Conservation (phyloP, 2,888 invertebrate species). For the Tetranychus piercei region DNA sequence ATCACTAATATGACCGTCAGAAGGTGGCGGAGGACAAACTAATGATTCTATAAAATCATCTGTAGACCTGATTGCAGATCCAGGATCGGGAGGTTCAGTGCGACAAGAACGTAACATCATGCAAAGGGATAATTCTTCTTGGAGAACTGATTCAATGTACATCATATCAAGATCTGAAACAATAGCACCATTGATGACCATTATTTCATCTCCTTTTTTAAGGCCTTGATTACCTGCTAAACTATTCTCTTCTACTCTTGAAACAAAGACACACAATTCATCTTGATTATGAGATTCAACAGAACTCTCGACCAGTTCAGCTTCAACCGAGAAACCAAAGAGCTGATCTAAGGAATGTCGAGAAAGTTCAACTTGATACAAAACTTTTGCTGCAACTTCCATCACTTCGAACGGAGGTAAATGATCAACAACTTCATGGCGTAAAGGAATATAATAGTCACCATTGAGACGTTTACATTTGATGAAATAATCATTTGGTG, state of each 20-base stretch:
- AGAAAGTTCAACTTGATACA: conserved; percentile 85
- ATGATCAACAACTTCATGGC: conserved; percentile 80
- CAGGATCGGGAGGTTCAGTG: conserved; percentile 40
- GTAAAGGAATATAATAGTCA: conserved; percentile 62
- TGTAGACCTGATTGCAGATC: conserved; percentile 39
- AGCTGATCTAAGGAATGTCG: conserved; percentile 74
- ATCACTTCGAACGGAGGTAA: conserved; percentile 73
- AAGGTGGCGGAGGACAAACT: conserved; percentile 82
- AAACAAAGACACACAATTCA: conserved; percentile 88
- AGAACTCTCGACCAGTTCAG: conserved; percentile 74
- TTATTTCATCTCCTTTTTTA: conserved; percentile 92
- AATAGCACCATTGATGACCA: conserved; percentile 94
- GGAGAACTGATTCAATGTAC: conserved; percentile 88
- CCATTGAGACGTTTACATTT: conserved; percentile 51
- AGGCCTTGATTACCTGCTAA: conserved; percentile 45
- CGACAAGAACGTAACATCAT: conserved; percentile 89
- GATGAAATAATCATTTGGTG: conserved; percentile 86
- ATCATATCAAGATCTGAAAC: conserved; percentile 98
- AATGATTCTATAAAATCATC: conserved; percentile 73
- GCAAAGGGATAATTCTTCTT: conserved; percentile 77
- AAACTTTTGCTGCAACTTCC: conserved; percentile 86
- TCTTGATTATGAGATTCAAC: conserved; percentile 4
- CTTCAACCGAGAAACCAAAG: conserved; percentile 96
- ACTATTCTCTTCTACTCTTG: conserved; percentile 82
- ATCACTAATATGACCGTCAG: conserved; percentile 39